Base-by-base conservation (phyloP, 92 coral and sea anemone species). In the Porites cylindrica region DNA sequence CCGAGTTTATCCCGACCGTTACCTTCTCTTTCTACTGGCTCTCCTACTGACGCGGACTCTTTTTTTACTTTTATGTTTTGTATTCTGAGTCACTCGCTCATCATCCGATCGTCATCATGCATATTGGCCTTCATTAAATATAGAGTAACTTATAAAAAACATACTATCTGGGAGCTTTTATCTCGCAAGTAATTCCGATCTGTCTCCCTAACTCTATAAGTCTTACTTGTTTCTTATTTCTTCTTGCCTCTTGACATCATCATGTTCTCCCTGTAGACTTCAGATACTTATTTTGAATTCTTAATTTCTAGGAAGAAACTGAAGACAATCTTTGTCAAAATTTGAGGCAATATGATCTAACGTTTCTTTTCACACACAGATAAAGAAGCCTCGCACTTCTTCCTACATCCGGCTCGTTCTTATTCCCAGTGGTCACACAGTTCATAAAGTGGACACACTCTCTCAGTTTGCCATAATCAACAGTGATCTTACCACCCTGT, bases 371-470 rank as follows among this genome's bases (percentile, higher is more conserved):
- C 19, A 18, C 23, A 10, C 18, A 7, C 77, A 86, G 93, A 90
- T 90, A 67, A 86, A 86, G 59, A 90, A 77, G 72, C 93, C 93
- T 1, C 70, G 76, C 20, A 58, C 20, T 12, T 86, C 93, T 21
- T 64, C 84, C 17, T 90, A 54, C 78, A 86, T 90, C 32, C 75
- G 91, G 21, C 56, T 90, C 50, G 82, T 76, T 10, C 64, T 85
- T 59, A 56, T 53, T 0, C 24, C 80, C 8, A 24, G 66, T 60
- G 84, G 80, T 13, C 38, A 69, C 20, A 84, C 71, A 1, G 76
- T 90, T 10, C 82, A 59, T 29, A 90, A 90, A 79, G 76, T 90
- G 72, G 91, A 90, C 59, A 70, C 93, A 17, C 68, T 66, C 2
- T 85, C 89, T 4, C 21, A 14, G 20, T 26, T 54, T 70, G 83